Conservation (phyloP, 2,797 vertebrate species). For the Astyanax mexicanus region DNA sequence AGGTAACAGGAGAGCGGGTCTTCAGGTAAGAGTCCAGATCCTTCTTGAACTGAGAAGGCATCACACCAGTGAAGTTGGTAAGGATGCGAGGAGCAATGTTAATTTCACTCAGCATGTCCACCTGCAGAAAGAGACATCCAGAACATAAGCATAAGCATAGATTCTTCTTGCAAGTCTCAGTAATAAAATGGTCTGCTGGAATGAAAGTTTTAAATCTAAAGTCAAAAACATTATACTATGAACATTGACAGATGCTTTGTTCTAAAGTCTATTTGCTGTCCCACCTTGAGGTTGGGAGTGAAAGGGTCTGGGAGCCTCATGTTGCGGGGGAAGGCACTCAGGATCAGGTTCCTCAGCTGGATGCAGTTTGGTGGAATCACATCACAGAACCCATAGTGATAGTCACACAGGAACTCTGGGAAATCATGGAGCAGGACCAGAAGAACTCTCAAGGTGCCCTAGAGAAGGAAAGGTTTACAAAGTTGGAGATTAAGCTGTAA, state of each 20-base stretch:
- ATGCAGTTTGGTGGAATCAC: conserved; percentile 99
- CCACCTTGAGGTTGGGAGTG: conserved; percentile 98
- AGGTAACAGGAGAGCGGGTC: conserved; percentile 97
- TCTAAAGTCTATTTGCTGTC: neutral
- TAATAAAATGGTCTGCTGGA: neutral
- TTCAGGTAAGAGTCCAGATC: conserved; percentile 99
- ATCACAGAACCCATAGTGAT: conserved; percentile 99
- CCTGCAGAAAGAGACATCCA: conserved; percentile 72
- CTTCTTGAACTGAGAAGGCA: conserved; percentile 99
- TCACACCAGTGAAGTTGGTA: conserved; percentile 98
- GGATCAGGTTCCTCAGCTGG: conserved; percentile 97
- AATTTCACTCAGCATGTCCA: conserved; percentile 99
- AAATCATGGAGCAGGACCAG: conserved; percentile 97
- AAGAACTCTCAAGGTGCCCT: conserved; percentile 97
- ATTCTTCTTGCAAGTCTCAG: too few species aligned
- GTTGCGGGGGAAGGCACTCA: conserved; percentile 99
- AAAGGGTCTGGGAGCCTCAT: conserved; percentile 99
- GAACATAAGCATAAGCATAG: neutral
- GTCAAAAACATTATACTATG: too few species aligned
- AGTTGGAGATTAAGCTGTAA: neutral
- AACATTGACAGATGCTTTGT: too few species aligned
- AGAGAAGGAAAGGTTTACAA: conserved; percentile 2
- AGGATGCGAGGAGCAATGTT: conserved; percentile 98
- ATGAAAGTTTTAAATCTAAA: too few species aligned
- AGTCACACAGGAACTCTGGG: conserved; percentile 98